Evolutionary conservation across 2,797 vertebrate genomes (phyloP).

Genomic region (Neostethus bicornis): DNA sequence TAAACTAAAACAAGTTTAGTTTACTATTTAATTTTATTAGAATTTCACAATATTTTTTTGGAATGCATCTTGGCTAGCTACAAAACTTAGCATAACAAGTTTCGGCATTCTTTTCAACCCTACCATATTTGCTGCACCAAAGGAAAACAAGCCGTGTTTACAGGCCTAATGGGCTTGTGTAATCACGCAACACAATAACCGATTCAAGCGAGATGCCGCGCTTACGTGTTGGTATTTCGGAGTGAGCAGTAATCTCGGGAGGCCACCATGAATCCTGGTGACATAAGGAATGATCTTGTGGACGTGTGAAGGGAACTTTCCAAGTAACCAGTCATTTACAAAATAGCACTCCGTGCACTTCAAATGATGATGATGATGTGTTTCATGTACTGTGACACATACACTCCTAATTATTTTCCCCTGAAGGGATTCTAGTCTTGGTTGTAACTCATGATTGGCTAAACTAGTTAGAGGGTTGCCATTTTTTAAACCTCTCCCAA

Average conservation of each 20-base stretch:
- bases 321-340: slow-evolving; percentile 28
- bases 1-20: too few species aligned
- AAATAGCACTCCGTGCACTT: slow-evolving; percentile 6
- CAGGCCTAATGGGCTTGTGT: slow-evolving; percentile 28
- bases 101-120: slow-evolving; percentile 36
- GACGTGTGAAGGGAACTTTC: slow-evolving; percentile 8
- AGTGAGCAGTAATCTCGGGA: slow-evolving; percentile 14
- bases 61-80: slow-evolving; percentile 10
- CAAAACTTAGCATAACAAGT: slow-evolving; percentile 39
- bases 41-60: neutral
- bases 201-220: slow-evolving; percentile 31
- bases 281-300: slow-evolving; percentile 22
- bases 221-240: slow-evolving; percentile 21
- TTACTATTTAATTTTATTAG: too few species aligned
- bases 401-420: slow-evolving; percentile 19
- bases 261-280: slow-evolving; percentile 20
- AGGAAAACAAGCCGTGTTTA: slow-evolving; percentile 49
- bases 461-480: neutral
- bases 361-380: neutral
- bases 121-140: slow-evolving; percentile 36
- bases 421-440: slow-evolving; percentile 9
- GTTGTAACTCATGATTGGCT: slow-evolving; percentile 8
- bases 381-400: slow-evolving; percentile 4
- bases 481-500: neutral
- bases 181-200: slow-evolving; percentile 49